Evolutionary conservation across 1,140 invertebrate species (phyloP), one percentile per base, ranked within the genome.

Genomic region (Drosophila sproati): DNA sequence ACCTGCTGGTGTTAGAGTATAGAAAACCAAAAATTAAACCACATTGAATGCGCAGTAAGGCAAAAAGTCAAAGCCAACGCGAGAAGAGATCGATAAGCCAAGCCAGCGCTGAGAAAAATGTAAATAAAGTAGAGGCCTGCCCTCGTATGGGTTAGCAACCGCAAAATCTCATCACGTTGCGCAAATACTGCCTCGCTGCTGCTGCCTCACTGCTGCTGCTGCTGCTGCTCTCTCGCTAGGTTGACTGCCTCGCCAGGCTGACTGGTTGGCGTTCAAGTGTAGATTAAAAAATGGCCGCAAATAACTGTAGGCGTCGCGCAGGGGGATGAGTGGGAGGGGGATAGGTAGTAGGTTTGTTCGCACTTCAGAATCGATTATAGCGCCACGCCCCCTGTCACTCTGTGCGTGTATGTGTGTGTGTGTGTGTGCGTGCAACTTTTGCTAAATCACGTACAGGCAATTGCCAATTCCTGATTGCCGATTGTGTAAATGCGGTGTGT

Each of bases 161-260:
- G 79, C 83, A 88, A 89, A 88, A 88, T 88, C 85, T 88, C 85
- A 88, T 88, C 83, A 88, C 83, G 85, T 88, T 88, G 83, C 63
- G 83, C 85, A 88, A 88, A 88, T 89, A 88, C 78, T 67, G 82
- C 75, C 71, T 79, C 83, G 74, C 20, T 82, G 82, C 74, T 73
- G 67, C 20, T 20, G 20, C 20, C 1, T 1, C 20, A 78, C 74
- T 73, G 67, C 20, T 20, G 20, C 20, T 20, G 20, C 20, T 20
- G 20, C 20, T 20, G 20, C 20, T 20, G 20, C 20, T 20, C 20
- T 20, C 20, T 20, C 20, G 20, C 20, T 20, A 20, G 20, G 20
- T 20, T 20, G 20, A 20, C 20, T 20, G 20, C 20, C 20, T 20
- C 20, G 20, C 20, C 20, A 20, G 20, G 20, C 20, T 20, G 20